Evolutionary conservation across 2,888 invertebrate genomes (phyloP).

Genomic region (Nasonovia ribisnigri): DNA sequence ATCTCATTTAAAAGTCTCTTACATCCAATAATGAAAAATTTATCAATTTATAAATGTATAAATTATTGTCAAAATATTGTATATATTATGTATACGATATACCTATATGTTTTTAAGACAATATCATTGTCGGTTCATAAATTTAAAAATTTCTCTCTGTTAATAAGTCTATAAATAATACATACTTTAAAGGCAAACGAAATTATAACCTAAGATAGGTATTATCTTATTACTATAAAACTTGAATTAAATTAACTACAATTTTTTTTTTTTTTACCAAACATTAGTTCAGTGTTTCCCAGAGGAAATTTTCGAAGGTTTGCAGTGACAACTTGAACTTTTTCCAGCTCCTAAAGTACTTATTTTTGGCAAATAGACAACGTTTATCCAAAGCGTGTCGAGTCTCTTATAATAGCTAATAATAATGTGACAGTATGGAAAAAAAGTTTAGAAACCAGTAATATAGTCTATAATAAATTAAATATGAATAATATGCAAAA

Average conservation of each 20-base stretch:
- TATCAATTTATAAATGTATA: no score
- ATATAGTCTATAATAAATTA: not conserved
- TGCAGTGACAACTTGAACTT: no score
- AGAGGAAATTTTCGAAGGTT: no score
- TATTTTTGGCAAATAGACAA: no score
- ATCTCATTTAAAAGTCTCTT: not conserved
- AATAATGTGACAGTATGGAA: no score
- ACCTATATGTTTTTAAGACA: not conserved
- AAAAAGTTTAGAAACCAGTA: not conserved
- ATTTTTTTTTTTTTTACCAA: no score
- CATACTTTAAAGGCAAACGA: not conserved
- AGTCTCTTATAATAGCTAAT: no score
- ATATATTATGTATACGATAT: not conserved
- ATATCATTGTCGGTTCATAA: not conserved
- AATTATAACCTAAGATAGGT: not conserved
- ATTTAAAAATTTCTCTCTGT: not conserved
- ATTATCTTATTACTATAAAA: no score
- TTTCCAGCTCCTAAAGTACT: no score
- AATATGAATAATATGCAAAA: not conserved
- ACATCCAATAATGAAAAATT: not conserved
- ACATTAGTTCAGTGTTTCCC: no score
- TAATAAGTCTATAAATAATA: not conserved
- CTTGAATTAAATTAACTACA: no score
- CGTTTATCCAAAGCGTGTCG: no score
- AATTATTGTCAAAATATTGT: not conserved